Evolutionary conservation across 2,888 invertebrate genomes (phyloP), one percentile per base, ranked within the genome.

Genomic region (Lasioglossum vierecki): DNA sequence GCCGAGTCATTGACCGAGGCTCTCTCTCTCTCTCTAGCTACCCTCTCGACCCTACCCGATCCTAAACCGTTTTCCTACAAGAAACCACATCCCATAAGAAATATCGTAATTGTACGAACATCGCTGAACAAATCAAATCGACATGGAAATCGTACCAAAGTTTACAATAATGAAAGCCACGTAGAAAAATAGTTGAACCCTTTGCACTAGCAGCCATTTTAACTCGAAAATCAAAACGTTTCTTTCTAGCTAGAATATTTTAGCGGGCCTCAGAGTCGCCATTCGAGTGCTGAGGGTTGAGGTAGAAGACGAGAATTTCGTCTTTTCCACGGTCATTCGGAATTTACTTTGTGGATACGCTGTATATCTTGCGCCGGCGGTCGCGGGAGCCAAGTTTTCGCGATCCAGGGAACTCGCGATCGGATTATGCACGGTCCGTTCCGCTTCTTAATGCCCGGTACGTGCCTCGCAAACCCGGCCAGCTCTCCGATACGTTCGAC

Each of bases 391-490:
- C 30, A 44, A 68, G 35, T 44, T 72, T 22, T 26, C 30, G 63
- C 63, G 78, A 78, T 71, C 15, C 18, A 49, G 49, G 49, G 18
- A 49, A 49, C 49, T 41, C 60, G 60, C 26, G 78, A 79, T 60
- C 15, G 70, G 35, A 73, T 77, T 77, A 49, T 35, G 76, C 66
- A 39, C 68, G 68, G 46, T 77, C 44, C 76, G 68, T 39, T 26
- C 30, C 35, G 73, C 46, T 60, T 63, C 60, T 73, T 73, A 63
- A 73, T 46, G 70, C 26, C n/a, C 22, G 46, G 11, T 76, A 80
- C 80, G 80, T 70, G 80, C 68, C 66, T n/a, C 30, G 80, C 68
- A 53, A 71, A n/a, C 53, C 63, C 15, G 26, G 15, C 63, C 63
- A 63, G 63, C 26, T 5, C 13, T 4, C 30, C 63, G 63, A 63